Evolutionary conservation across 2,113 vertebrate genomes (phyloP).

Genomic region (Ascaphus truei): DNA sequence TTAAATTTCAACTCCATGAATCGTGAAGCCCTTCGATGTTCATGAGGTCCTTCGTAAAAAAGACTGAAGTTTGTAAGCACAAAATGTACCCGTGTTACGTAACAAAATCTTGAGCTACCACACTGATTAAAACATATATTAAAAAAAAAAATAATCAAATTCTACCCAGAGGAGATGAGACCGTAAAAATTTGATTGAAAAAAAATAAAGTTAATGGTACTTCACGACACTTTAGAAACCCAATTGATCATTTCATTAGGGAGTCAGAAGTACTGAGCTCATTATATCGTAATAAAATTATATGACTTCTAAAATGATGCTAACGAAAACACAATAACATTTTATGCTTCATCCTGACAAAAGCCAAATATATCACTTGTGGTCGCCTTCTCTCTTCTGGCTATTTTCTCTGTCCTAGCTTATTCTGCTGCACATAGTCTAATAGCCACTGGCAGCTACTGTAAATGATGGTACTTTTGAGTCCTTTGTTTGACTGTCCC

Average conservation of each 20-base stretch:
- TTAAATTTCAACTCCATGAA: background rate
- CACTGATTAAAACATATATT: constrained; percentile 14
- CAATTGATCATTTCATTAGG: constrained; percentile 28
- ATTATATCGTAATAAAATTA: constrained; percentile 24
- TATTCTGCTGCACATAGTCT: background rate
- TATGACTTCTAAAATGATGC: constrained; percentile 27
- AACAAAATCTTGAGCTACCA: background rate
- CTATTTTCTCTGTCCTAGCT: background rate
- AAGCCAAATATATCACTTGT: constrained; percentile 15
- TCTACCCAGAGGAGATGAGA: constrained; percentile 23
- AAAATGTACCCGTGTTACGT: background rate
- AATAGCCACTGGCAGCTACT: too few species aligned
- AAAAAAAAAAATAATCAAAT: constrained; percentile 20
- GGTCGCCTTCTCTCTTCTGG: background rate
- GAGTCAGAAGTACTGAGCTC: constrained; percentile 8
- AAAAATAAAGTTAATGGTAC: constrained; percentile 19
- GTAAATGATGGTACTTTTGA: too few species aligned
- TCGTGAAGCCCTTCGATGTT: background rate
- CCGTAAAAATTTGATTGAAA: constrained; percentile 25
- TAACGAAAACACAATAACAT: constrained; percentile 26
- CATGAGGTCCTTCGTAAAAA: background rate
- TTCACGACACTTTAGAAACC: background rate
- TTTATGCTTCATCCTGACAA: constrained; percentile 9
- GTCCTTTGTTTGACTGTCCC: too few species aligned
- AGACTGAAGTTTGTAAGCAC: background rate